Percentiles rank a stretch among this genome's conserved stretches.
phyloP scores from a whole-genome alignment of 2,888 invertebrate genomes.

The Thecocarcelia acutangulata region DNA sequence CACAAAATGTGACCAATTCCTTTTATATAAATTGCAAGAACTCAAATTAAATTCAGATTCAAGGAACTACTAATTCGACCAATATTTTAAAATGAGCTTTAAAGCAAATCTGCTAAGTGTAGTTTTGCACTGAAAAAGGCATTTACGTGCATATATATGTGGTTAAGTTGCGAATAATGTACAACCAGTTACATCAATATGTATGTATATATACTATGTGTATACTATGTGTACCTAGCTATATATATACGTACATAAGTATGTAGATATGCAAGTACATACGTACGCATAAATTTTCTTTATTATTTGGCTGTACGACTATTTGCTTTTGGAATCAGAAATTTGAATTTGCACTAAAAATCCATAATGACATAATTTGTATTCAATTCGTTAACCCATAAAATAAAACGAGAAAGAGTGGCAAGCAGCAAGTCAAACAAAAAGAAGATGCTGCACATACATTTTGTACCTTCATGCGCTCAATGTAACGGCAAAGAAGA shows the following conservation, averaged over 20 bases:
- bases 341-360: slow-evolving; percentile 52
- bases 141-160: too few relatives aligned
- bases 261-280: neutral
- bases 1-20: too few relatives aligned
- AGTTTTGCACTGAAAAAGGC: too few relatives aligned
- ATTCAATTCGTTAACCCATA: slow-evolving; percentile 75
- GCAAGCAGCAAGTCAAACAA: slow-evolving; percentile 19
- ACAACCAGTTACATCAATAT: too few relatives aligned
- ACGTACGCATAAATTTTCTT: neutral
- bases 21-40: too few relatives aligned
- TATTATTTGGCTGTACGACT: slow-evolving; percentile 5
- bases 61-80: too few relatives aligned
- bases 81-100: too few relatives aligned
- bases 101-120: too few relatives aligned
- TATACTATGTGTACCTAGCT: too few relatives aligned
- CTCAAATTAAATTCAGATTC: too few relatives aligned
- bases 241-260: neutral
- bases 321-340: slow-evolving; percentile 53
- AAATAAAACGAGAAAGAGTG: slow-evolving; percentile 41
- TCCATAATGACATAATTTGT: slow-evolving; percentile 80
- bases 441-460: neutral
- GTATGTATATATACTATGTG: too few relatives aligned
- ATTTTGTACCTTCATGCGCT: neutral
- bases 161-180: too few relatives aligned
- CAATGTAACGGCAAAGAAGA: neutral